Evolutionary conservation across 2,888 invertebrate genomes (phyloP).

Genomic region (Eledone cirrhosa): DNA sequence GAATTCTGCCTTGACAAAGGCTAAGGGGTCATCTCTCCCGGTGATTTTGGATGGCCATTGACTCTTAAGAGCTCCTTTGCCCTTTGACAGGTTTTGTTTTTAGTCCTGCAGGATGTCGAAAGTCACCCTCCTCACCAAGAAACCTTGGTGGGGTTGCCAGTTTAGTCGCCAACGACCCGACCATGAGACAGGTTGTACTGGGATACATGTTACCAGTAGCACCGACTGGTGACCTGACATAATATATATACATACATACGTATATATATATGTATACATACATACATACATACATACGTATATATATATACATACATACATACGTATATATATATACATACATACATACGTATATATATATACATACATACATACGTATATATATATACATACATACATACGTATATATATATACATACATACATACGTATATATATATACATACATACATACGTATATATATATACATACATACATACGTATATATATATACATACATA

Average conservation of each 20-base stretch:
- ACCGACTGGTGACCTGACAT: too few species aligned
- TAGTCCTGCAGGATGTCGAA: too few species aligned
- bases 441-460: neutral
- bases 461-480: neutral
- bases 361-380: neutral
- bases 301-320: neutral
- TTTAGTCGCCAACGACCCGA: too few species aligned
- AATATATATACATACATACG: neutral
- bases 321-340: neutral
- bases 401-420: neutral
- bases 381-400: neutral
- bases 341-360: neutral
- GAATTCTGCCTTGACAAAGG: too few species aligned
- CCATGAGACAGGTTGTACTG: too few species aligned
- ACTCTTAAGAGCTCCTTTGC: too few species aligned
- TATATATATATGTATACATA: slow-evolving; percentile 1
- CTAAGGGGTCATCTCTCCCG: too few species aligned
- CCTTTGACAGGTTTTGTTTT: too few species aligned
- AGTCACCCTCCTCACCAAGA: too few species aligned
- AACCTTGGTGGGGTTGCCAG: too few species aligned
- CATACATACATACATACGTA: neutral
- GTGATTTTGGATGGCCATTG: too few species aligned
- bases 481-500: neutral
- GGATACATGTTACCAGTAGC: too few species aligned
- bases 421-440: neutral